Evolutionary conservation across 2,113 vertebrate species (phyloP), one percentile per base, ranked within the genome.

Genomic region (Brachyhypopomus gauderio): DNA sequence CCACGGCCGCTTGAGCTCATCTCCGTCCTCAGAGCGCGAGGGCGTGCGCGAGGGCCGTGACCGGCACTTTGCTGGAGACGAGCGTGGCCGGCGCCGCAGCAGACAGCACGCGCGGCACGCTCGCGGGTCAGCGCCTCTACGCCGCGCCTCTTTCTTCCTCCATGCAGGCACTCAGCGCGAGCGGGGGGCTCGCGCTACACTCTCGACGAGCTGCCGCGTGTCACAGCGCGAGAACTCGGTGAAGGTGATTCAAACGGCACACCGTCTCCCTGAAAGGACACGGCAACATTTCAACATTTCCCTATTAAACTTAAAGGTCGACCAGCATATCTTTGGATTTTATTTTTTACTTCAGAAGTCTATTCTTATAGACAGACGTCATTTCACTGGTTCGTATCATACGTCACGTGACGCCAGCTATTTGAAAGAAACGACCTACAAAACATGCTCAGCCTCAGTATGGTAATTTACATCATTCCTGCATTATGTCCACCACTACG

Each of bases 221-320:
- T 45, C 20, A 22, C 59, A 60, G 14, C n/a, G 6, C n/a, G 66
- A 45, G 36, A 80, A 73, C 85, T 87, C 83, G 59, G 78, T 82
- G 71, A 87, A 83, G 86, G 83, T 87, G 83, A 85, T 78, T 88
- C 25, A 62, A 76, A 45, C 34, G 27, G 25, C n/a, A 45, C 6
- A 75, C 73, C 78, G 71, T 45, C 59, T 75, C 8, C 5, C 0
- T 23, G 19, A 71, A 6, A 27, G 17, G 2, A 70, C 4, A 4
- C 66, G 0, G 16, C 12, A 17, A n/a, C n/a, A n/a, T n/a, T n/a
- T n/a, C n/a, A 66, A 70, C 4, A 70, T 3, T 3, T 41, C 20
- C 20, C 19, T n/a, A n/a, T 22, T 70, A 70, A 41, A 69, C 25
- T 66, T 34, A 66, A 17, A 67, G 27, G 3, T 30, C 30, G 36